Evolutionary conservation across 2,797 vertebrate genomes (phyloP).

Genomic region (Alauda arvensis): DNA sequence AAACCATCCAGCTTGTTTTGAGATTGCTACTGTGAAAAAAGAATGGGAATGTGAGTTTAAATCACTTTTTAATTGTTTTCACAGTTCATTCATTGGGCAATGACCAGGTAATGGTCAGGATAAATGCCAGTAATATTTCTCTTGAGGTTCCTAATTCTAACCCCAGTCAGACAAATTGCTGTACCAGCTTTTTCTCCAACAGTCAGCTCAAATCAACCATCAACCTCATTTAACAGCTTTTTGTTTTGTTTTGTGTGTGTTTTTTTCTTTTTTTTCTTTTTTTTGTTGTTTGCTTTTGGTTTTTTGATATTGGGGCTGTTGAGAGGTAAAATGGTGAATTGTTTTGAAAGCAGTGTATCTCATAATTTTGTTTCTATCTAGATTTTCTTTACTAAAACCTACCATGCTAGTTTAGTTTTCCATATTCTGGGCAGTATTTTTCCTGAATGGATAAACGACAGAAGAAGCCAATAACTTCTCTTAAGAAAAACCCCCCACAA

Average conservation of each 20-base stretch:
- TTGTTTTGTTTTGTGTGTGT: too few species aligned
- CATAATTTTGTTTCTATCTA: background rate
- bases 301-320: background rate
- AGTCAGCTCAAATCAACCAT: background rate
- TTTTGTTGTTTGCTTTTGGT: too few species aligned
- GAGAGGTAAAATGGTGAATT: background rate
- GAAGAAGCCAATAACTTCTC: background rate
- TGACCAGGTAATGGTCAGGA: background rate
- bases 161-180: background rate
- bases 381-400: background rate
- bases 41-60: background rate
- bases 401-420: background rate
- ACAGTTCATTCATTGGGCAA: slow-evolving; percentile 1
- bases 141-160: background rate
- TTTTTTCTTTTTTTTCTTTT: background rate
- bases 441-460: background rate
- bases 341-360: background rate
- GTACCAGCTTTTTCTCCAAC: background rate
- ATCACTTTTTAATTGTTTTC: background rate
- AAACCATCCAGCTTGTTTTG: background rate
- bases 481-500: background rate
- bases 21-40: background rate
- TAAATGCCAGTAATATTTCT: background rate
- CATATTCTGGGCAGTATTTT: background rate
- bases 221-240: background rate